Base-by-base conservation (phyloP, 2,113 vertebrate genomes). In the Aptenodytes forsteri region DNA sequence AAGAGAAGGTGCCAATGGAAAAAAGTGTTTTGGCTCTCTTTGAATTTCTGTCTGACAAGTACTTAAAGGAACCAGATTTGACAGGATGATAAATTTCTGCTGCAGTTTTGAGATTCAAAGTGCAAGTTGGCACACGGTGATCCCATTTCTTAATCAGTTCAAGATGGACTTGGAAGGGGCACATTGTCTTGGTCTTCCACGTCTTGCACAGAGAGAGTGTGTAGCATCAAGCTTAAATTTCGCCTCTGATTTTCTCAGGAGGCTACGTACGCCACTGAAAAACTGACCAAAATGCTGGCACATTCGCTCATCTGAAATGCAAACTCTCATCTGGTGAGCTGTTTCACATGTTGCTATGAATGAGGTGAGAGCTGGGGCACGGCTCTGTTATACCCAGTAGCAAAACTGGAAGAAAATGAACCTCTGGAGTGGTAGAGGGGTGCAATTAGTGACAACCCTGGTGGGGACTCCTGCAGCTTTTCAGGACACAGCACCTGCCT, bases 71-170 rank as follows among this genome's bases (percentile, higher is more conserved):
- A 77, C n/a, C 19, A 18, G 36, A 89, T 47, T 21, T 89, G 80
- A 94, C 93, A 93, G 80, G 83, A 76, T 96, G 90, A 95, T 96
- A 76, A 71, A 91, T 82, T 95, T 97, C 90, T 91, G 32, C 42
- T 73, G 52, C n/a, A 79, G 84, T 84, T 90, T 92, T 91, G 66
- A 93, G 76, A 91, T 10, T 73, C 83, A 96, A 97, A 91, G 64
- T 78, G n/a, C 27, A 91, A 90, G 69, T 20, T 94, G 90, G 64
- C 83, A 90, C 64, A 49, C 32, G 54, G 58, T 23, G 49, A 81
- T 88, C 69, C 17, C 47, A 54, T 85, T 73, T 34, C 32, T 80
- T 94, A 97, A 96, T 96, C 40, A 50, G 16, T 89, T 96, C 89
- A 97, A 95, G 84, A 92, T 42, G 87, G 50, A 54, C 49, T 94